Percentiles rank a stretch among this genome's conserved stretches.
phyloP scores from a whole-genome alignment of 2,113 vertebrate species.

The Tetrax tetrax region DNA sequence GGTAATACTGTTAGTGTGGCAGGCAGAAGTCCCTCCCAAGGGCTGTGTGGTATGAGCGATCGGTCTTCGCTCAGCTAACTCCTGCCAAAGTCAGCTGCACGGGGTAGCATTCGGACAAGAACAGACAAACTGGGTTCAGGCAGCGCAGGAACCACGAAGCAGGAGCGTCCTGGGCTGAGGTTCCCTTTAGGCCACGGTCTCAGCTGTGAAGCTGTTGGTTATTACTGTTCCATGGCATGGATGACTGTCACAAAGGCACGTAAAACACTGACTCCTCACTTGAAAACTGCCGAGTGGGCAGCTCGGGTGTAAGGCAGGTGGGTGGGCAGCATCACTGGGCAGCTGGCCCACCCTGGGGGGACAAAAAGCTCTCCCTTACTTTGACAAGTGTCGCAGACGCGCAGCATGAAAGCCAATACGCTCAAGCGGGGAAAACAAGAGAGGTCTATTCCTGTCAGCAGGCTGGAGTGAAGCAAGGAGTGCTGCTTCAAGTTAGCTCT shows the following conservation, averaged over 20 bases:
- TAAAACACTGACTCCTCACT: background rate
- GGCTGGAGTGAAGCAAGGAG: background rate
- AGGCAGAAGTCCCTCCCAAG: background rate
- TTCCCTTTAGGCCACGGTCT: background rate
- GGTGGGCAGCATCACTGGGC: background rate
- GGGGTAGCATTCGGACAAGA: accelerated
- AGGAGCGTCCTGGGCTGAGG: background rate
- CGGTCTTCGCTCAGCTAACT: background rate
- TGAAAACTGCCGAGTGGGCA: background rate
- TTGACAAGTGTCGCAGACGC: background rate
- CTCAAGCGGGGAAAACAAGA: background rate
- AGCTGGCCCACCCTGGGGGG: background rate
- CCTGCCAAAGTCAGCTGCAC: background rate
- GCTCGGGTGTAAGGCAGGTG: background rate
- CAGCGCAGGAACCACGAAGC: background rate
- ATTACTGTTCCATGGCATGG: background rate
- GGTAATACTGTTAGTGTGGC: background rate
- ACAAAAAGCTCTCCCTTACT: background rate
- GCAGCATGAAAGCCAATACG: accelerated
- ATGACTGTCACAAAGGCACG: background rate
- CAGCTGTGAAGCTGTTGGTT: background rate
- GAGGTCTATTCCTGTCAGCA: background rate
- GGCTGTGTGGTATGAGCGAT: background rate
- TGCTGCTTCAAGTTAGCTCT: background rate
- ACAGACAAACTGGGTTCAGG: background rate